Conservation (phyloP, 2,113 vertebrate species). For the Hippocampus comes region DNA sequence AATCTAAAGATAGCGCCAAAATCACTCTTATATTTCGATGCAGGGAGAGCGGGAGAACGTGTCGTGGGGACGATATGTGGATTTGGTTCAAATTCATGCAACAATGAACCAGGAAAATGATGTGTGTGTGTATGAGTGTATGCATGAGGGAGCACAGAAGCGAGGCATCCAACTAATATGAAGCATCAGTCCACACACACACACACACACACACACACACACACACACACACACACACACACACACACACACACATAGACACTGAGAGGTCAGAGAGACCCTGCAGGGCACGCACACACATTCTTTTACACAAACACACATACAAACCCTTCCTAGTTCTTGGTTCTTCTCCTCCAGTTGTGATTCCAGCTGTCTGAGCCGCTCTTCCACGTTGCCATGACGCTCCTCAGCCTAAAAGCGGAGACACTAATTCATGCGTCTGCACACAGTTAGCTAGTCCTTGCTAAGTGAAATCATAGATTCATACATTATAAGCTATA, state of each 20-base stretch:
- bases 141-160: slow-evolving; percentile 48
- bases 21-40: slow-evolving; percentile 36
- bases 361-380: slow-evolving; percentile 89
- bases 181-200: slow-evolving; percentile 26
- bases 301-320: slow-evolving; percentile 5
- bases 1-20: slow-evolving; percentile 71
- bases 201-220: slow-evolving; percentile 4
- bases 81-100: slow-evolving; percentile 62
- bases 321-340: slow-evolving; percentile 87
- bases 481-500: not conserved
- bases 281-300: slow-evolving; percentile 43
- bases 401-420: slow-evolving; percentile 89
- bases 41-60: slow-evolving; percentile 6
- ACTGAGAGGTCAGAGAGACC: slow-evolving; percentile 52
- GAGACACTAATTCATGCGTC: slow-evolving; percentile 40
- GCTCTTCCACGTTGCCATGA: slow-evolving; percentile 92
- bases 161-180: slow-evolving; percentile 41
- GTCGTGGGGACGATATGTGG: slow-evolving; percentile 43
- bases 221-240: not conserved
- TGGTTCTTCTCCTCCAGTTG: slow-evolving; percentile 98
- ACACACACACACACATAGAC: slow-evolving; percentile 15
- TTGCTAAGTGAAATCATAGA: not conserved
- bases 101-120: slow-evolving; percentile 49
- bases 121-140: slow-evolving; percentile 28
- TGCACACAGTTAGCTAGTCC: not conserved